A percentile compares a stretch with the other conserved stretches of the same genome.
These are phyloP conservation scores for Cuniculus paca DNA, from an alignment of 2,797 vertebrate species.

Conservation along the genomic window DNA sequence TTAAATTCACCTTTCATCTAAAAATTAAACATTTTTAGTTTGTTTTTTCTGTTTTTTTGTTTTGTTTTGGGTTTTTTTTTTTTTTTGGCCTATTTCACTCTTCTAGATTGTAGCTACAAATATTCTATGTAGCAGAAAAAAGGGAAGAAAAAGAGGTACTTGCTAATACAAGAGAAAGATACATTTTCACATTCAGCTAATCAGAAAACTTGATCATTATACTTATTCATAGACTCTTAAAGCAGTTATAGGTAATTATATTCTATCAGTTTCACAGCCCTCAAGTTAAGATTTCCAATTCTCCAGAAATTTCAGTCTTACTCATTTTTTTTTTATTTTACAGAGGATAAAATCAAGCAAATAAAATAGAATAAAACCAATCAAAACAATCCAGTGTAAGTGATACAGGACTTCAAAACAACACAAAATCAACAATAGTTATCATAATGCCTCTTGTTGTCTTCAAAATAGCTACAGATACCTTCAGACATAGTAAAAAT, in stretches of 20 bases:
- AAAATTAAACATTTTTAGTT: neutral
- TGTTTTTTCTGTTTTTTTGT: neutral
- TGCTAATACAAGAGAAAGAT: neutral
- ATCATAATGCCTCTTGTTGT: too few species aligned
- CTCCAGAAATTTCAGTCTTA: neutral
- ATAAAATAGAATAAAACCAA: too few species aligned
- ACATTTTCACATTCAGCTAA: neutral
- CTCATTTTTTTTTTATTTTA: neutral
- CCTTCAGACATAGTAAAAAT: too few species aligned
- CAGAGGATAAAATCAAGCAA: too few species aligned
- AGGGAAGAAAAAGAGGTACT: neutral
- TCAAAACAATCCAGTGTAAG: too few species aligned
- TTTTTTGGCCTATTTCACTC: neutral
- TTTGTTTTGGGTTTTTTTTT: neutral
- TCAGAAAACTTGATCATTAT: neutral
- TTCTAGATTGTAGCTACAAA: neutral
- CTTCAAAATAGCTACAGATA: too few species aligned
- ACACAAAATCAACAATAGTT: too few species aligned
- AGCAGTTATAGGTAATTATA: neutral
- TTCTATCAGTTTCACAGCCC: neutral
- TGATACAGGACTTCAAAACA: too few species aligned
- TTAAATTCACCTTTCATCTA: neutral
- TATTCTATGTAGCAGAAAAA: neutral
- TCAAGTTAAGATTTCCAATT: neutral
- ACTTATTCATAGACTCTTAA: conserved; percentile 3